A percentile compares a stretch with the other conserved stretches of the same genome.
Evolutionary conservation across 1,140 invertebrate species (phyloP).

Genomic region (Nasonia giraulti): DNA sequence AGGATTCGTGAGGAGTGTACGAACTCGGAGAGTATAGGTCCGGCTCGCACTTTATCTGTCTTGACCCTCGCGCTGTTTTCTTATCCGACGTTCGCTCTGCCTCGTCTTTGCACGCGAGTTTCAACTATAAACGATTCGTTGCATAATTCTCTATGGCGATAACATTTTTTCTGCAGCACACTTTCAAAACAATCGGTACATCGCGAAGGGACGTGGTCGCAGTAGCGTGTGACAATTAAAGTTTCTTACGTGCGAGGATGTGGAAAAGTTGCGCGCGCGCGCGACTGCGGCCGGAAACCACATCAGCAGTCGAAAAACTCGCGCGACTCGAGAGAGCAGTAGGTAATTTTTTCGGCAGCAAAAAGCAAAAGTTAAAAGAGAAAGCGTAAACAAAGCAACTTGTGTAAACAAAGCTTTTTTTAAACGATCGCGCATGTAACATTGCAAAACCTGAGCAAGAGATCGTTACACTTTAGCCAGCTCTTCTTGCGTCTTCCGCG

Average conservation of each 20-base stretch:
- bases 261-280: background rate
- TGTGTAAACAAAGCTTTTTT: background rate
- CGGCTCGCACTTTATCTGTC: background rate
- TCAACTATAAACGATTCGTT: no score
- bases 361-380: background rate
- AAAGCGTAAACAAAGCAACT: background rate
- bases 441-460: no score
- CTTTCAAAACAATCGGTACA: background rate
- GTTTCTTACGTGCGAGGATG: background rate
- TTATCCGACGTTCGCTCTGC: no score
- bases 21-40: background rate
- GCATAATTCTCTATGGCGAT: no score
- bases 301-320: background rate
- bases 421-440: no score
- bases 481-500: background rate
- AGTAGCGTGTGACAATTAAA: background rate
- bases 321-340: no score
- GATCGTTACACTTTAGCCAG: no score
- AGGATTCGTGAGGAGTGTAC: slow-evolving; percentile 12
- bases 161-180: no score
- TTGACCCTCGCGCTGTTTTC: no score
- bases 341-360: background rate
- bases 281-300: background rate
- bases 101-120: no score
- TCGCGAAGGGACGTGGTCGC: background rate